A percentile compares a stretch with the other conserved stretches of the same genome.
These are phyloP conservation scores for Brachymystax lenok DNA, from an alignment of 2,797 vertebrate species.

Conservation along the genomic window DNA sequence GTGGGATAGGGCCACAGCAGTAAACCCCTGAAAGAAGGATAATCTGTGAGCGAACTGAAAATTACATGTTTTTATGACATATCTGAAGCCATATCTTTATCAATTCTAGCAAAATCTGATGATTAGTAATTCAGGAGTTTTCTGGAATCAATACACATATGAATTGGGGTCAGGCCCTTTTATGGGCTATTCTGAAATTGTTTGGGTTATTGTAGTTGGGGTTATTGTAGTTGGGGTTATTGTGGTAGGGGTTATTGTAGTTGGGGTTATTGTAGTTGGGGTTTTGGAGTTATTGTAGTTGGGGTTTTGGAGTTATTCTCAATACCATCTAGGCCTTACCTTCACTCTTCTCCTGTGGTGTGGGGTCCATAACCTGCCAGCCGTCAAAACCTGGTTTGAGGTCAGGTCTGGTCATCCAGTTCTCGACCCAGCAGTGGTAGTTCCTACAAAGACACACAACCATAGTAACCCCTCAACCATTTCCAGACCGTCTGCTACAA, in stretches of 20 bases:
- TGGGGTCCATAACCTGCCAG: conserved; percentile 94
- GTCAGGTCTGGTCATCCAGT: conserved; percentile 91
- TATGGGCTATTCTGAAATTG: too few species aligned
- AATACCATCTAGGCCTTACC: conserved; percentile 64
- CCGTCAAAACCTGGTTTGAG: conserved; percentile 79
- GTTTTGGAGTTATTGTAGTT: not conserved
- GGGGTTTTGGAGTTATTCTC: not conserved
- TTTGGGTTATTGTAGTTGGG: too few species aligned
- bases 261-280: too few species aligned
- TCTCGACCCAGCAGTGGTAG: conserved; percentile 96
- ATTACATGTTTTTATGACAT: not conserved
- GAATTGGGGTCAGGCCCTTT: not conserved
- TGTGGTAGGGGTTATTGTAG: too few species aligned
- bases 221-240: too few species aligned
- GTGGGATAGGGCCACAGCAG: conserved; percentile 91
- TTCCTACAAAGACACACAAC: conserved; percentile 77
- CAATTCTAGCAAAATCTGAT: not conserved
- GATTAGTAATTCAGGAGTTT: not conserved
- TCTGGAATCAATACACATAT: not conserved
- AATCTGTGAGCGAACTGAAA: not conserved
- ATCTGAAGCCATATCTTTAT: not conserved
- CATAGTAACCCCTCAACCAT: not conserved
- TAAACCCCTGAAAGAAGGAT: conserved; percentile 75
- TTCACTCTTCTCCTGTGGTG: conserved; percentile 94
- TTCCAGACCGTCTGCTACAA: not conserved